A percentile compares a stretch with the other conserved stretches of the same genome.
Conservation (phyloP, 1,140 invertebrate genomes). For the Parapsyche elsis region DNA sequence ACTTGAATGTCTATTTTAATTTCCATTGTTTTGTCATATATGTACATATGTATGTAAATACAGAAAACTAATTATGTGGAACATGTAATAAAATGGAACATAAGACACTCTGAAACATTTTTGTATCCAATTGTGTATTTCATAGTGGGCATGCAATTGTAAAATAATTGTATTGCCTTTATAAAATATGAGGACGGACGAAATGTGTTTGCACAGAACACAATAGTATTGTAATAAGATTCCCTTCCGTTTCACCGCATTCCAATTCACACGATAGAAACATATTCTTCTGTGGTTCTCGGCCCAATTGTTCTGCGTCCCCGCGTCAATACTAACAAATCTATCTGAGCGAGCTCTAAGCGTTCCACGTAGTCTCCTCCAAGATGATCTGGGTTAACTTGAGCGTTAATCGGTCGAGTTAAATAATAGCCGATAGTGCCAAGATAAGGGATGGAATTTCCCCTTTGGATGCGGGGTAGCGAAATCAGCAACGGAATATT, state of each 20-base stretch:
- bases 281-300: background rate
- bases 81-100: no score
- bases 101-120: no score
- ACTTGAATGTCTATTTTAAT: background rate
- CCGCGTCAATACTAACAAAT: background rate
- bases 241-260: background rate
- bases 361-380: background rate
- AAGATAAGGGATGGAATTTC: conserved; percentile 42
- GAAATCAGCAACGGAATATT: conserved; percentile 41
- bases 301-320: background rate
- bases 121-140: no score
- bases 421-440: conserved; percentile 45
- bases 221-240: conserved; percentile 11
- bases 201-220: no score
- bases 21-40: background rate
- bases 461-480: background rate
- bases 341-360: background rate
- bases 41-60: background rate
- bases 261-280: background rate
- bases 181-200: background rate
- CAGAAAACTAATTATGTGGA: no score
- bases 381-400: conserved; percentile 37
- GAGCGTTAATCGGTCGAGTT: conserved; percentile 46
- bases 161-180: no score
- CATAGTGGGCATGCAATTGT: background rate